Conservation (phyloP, 2,888 invertebrate genomes). For the Drosophila pegasa region DNA sequence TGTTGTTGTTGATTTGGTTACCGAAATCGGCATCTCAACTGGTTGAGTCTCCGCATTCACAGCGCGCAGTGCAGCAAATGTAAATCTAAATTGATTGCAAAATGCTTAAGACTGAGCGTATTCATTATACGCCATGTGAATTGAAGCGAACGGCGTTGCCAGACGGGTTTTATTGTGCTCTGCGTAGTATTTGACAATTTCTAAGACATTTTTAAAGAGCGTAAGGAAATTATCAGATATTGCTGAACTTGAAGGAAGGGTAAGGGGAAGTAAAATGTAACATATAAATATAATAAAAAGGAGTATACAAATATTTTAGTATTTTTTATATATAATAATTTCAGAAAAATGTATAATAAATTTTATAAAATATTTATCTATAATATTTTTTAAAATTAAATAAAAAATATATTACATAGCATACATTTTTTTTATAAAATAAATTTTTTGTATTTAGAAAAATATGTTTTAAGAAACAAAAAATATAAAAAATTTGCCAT, state of each 20-base stretch:
- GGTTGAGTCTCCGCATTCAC: constrained; percentile 46
- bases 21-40: constrained; percentile 55
- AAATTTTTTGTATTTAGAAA: too few species aligned
- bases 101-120: constrained; percentile 60
- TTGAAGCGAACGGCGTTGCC: constrained; percentile 53
- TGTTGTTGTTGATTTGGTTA: constrained; percentile 39
- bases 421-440: too few species aligned
- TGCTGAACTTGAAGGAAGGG: too few species aligned
- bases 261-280: too few species aligned
- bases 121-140: constrained; percentile 58
- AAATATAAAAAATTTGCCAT: too few species aligned
- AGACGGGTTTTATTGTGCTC: constrained; percentile 14
- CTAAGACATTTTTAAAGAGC: neutral
- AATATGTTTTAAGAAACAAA: too few species aligned
- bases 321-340: neutral
- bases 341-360: neutral
- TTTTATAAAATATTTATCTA: too few species aligned
- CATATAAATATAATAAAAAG: neutral
- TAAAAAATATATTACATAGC: too few species aligned
- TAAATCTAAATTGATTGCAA: constrained; percentile 79
- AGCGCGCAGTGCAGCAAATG: constrained; percentile 66
- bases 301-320: neutral
- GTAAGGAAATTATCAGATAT: too few species aligned
- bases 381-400: too few species aligned
- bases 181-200: neutral